Evolutionary conservation across 1,140 invertebrate genomes (phyloP).

Genomic region (Drosophila neocordata): DNA sequence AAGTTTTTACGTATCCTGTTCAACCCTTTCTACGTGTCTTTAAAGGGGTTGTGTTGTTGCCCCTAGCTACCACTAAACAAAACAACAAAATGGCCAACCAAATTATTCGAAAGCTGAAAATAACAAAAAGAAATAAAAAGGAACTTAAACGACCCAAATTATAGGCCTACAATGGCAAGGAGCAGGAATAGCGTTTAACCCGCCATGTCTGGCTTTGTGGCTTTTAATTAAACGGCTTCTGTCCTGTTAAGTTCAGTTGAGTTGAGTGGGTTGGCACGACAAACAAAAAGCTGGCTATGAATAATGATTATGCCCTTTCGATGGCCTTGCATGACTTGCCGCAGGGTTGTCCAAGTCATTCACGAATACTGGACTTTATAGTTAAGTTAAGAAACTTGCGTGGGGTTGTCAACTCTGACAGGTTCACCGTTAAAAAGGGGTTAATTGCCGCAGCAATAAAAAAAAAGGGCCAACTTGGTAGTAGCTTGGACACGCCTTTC

Average conservation of each 20-base stretch:
- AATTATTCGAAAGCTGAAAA: neutral
- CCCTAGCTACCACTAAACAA: conserved; percentile 21
- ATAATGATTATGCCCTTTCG: conserved; percentile 51
- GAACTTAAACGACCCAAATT: conserved; percentile 33
- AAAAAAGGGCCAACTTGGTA: conserved; percentile 41
- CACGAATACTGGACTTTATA: no score
- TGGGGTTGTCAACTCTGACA: neutral
- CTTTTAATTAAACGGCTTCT: conserved; percentile 60
- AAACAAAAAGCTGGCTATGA: conserved; percentile 27
- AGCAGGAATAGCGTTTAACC: conserved; percentile 49
- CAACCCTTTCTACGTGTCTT: neutral
- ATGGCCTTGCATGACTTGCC: conserved; percentile 32
- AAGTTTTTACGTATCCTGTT: neutral
- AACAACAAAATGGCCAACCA: conserved; percentile 42
- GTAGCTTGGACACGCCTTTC: conserved; percentile 57
- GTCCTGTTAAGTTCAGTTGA: conserved; percentile 21
- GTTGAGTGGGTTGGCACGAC: conserved; percentile 32
- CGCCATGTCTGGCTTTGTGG: conserved; percentile 36
- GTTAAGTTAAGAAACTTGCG: neutral
- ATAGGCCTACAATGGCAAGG: conserved; percentile 32
- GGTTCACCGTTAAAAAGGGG: conserved; percentile 41
- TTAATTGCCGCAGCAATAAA: conserved; percentile 53
- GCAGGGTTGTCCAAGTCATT: conserved; percentile 32
- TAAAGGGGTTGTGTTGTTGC: conserved; percentile 32
- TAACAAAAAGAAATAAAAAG: conserved; percentile 10